Conservation (phyloP, 2,113 vertebrate species). For the Sitta europaea region DNA sequence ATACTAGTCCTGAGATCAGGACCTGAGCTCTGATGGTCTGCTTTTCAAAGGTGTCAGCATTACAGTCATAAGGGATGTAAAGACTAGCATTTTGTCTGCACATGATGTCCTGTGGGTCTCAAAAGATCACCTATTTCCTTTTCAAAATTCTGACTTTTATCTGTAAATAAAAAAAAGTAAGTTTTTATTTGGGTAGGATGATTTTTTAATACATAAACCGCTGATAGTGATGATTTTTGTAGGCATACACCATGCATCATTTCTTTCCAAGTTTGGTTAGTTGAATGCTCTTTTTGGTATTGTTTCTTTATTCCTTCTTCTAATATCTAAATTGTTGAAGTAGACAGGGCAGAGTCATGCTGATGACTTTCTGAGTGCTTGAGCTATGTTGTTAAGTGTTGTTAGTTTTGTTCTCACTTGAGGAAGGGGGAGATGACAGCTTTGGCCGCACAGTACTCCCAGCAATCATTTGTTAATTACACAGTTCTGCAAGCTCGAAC, state of each 20-base stretch:
- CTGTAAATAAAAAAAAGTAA: not conserved
- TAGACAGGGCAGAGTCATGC: not conserved
- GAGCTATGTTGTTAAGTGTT: not conserved
- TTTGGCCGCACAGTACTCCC: not conserved
- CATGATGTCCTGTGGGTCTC: not conserved
- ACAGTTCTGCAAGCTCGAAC: not conserved
- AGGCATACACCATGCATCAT: not conserved
- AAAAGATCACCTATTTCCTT: not conserved
- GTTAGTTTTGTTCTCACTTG: not conserved
- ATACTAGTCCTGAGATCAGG: rapidly evolving
- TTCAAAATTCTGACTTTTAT: not conserved
- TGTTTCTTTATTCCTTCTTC: not conserved
- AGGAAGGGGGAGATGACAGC: not conserved
- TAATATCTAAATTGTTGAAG: not conserved
- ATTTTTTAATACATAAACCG: not conserved
- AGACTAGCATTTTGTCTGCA: not conserved
- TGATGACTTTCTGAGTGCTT: not conserved
- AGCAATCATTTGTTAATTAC: not conserved
- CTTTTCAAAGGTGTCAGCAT: not conserved
- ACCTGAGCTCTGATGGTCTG: not conserved
- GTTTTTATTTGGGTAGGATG: not conserved
- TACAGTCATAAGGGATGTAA: not conserved
- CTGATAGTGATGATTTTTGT: not conserved
- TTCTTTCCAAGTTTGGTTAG: not conserved
- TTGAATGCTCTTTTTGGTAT: not conserved